Evolutionary conservation across 2,888 invertebrate genomes (phyloP), one percentile per base, ranked within the genome.

Genomic region (Nudaria mundana): DNA sequence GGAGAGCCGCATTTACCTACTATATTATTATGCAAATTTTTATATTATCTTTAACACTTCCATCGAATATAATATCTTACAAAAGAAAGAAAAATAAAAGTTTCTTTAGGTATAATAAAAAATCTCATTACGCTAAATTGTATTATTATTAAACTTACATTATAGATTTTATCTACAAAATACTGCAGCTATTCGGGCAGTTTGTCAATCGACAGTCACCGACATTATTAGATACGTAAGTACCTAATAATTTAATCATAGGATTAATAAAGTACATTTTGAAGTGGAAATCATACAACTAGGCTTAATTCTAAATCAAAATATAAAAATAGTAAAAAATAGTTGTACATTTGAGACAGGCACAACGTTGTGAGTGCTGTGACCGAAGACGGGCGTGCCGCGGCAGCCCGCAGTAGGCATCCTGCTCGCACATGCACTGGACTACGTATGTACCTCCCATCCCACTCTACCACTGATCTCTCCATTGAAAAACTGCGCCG

Each of bases 11-110:
- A 90, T 89, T 91, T 45, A n/a, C n/a, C n/a, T n/a, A 56, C 60
- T 89, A 90, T 91, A 92, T 91, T 90, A 87, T 84, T 90, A 88
- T 87, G 89, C 89, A 90, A 90, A 91, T 91, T 89, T n/a, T 91
- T 91, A 91, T 91, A 90, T 90, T 91, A 91, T 89, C 88, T 91
- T 88, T 86, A 86, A 87, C 86, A 86, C 84, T 86, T 87, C 82
- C 86, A 81, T 88, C 88, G 84, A 88, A 86, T 88, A 87, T 87
- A n/a, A n/a, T n/a, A 86, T 88, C 86, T 85, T 86, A 88, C 86
- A 88, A 86, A 88, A 87, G 84, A 84, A 88, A 85, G 80, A 75
- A 81, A 83, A 87, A 85, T 82, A 83, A 86, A 87, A 78, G 74
- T 83, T 81, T 83, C 73, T 80, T 85, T 84, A n/a, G n/a, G n/a